Evolutionary conservation across 2,113 vertebrate species (phyloP), one percentile per base, ranked within the genome.

Genomic region (Tyto alba): DNA sequence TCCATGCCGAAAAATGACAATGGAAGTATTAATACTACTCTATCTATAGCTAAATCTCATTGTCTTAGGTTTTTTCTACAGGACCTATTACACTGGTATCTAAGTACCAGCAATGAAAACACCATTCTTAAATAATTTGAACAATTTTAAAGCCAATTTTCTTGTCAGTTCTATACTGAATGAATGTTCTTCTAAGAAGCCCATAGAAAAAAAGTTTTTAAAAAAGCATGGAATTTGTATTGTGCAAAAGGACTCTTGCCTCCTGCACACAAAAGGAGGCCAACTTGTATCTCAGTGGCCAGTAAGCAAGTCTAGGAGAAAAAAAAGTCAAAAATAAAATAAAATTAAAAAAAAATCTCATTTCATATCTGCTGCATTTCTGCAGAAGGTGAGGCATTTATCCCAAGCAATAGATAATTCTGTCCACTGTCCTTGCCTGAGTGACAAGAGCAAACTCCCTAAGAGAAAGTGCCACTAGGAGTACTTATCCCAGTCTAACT

Each of bases 141-240:
- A 67, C 93, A 40, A 87, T 89, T 94, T 93, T 52, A 38, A 90
- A 94, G 53, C 30, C 66, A 67, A 86, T 97, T 96, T 96, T 95
- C 75, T 57, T 93, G 93, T 90, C 93, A 79, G 48, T 73, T 91
- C 74, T 68, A 25, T 34, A 36, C 22, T 63, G 66, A 85, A 91
- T 63, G 50, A 73, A 50, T 52, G 50, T 50, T 79, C 41, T 62
- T 91, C 48, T 80, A 13, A 4, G 32, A 32, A 75, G 19, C 17
- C 25, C 48, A 38, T 9, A 79, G 79, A 74, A 89, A 88, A 94
- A 69, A 50, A 29, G 29, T 23, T 40, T 52, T 88, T 59, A 3
- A n/a, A 85, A 74, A 64, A 29, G 10, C 13, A 22, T 9, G 21
- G 64, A 69, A 27, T 63, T 53, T 75, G 50, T 20, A 8, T 55